Evolutionary conservation across 2,797 vertebrate species (phyloP).

Genomic region (Rhinophrynus dorsalis): DNA sequence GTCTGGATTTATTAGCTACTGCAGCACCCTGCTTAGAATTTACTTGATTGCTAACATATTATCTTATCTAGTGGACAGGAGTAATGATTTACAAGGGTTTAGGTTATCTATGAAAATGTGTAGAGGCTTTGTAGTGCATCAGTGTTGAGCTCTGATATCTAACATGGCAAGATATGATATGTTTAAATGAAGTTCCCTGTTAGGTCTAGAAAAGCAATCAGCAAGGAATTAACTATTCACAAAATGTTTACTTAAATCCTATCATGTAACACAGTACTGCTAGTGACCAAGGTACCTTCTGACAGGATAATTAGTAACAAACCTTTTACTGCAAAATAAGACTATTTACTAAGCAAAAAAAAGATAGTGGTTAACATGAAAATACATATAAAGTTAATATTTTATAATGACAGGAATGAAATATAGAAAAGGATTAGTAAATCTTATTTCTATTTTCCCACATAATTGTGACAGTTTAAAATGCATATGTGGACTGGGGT

Average conservation of each 20-base stretch:
- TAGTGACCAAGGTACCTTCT: conserved; percentile 44
- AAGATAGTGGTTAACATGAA: no score
- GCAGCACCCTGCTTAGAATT: no score
- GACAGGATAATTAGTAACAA: conserved; percentile 52
- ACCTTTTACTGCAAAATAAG: conserved; percentile 55
- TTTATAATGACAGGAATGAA: no score
- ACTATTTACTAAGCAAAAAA: conserved; percentile 14
- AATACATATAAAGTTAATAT: no score
- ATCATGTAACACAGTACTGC: conserved; percentile 60
- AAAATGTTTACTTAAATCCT: conserved; percentile 59
- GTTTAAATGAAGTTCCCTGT: conserved; percentile 60
- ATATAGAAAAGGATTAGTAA: no score
- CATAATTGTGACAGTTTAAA: no score
- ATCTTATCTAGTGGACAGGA: conserved; percentile 74
- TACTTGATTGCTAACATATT: conserved; percentile 67
- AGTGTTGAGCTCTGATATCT: conserved; percentile 59
- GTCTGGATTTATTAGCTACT: no score
- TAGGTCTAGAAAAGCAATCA: conserved; percentile 54
- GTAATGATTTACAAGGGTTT: conserved; percentile 73
- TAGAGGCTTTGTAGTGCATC: conserved; percentile 48
- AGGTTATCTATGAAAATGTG: conserved; percentile 71
- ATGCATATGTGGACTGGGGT: no score
- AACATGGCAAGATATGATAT: conserved; percentile 62
- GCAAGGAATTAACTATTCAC: conserved; percentile 60
- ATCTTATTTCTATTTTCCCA: no score